These are phyloP conservation scores for Gobionotothen gibberifrons DNA, from an alignment of 2,797 vertebrate species.

Conservation along the genomic window DNA sequence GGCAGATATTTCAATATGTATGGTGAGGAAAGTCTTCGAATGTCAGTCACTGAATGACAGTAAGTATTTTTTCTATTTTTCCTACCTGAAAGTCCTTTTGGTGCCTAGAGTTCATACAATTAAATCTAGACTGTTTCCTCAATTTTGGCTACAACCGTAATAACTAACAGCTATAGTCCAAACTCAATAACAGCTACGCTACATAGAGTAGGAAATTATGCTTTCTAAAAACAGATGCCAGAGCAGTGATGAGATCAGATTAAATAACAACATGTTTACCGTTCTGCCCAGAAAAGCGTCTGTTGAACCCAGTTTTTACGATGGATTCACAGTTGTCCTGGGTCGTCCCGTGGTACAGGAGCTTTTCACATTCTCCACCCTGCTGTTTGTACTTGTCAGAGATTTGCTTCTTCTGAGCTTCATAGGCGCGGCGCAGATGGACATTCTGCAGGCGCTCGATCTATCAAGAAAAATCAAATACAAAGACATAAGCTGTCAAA, in stretches of 20 bases:
- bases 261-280: constrained; percentile 56
- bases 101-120: too few species aligned
- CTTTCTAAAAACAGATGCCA: too few species aligned
- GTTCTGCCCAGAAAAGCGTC: constrained; percentile 75
- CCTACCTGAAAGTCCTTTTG: neutral
- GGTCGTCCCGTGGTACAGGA: constrained; percentile 78
- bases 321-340: constrained; percentile 61
- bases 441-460: constrained; percentile 79
- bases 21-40: neutral
- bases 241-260: too few species aligned
- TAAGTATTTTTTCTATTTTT: neutral
- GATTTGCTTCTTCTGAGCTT: constrained; percentile 61
- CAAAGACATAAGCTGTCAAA: neutral
- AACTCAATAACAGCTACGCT: neutral
- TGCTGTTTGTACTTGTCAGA: constrained; percentile 51
- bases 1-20: neutral
- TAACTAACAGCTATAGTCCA: too few species aligned
- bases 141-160: too few species aligned
- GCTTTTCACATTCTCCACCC: constrained; percentile 53
- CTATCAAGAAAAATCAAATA: constrained; percentile 38
- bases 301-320: constrained; percentile 73
- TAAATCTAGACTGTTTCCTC: too few species aligned
- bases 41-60: neutral
- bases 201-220: neutral
- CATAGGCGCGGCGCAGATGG: constrained; percentile 68